Base-by-base conservation (phyloP, 53 echinoderm and acorn worm species). In the Crossaster papposus region DNA sequence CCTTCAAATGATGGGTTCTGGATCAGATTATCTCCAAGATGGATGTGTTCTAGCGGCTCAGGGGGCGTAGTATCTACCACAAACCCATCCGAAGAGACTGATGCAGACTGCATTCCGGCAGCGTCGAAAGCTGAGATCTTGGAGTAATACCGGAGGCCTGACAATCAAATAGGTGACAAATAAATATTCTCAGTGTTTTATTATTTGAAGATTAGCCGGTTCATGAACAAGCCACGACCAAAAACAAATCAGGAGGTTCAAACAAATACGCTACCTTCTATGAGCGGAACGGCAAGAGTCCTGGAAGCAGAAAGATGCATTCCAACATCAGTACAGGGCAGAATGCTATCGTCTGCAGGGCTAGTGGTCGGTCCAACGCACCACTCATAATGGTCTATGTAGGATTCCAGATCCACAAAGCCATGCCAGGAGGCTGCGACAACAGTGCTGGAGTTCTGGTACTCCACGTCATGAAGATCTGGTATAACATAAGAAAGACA, bases 351-450 rank as follows among this genome's bases (percentile, higher is more conserved):
- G 24, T 91, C 91, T n/a, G 44, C 3, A 78, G 79, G 70, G 20
- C 53, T 52, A 15, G 38, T 33, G n/a, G 86, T 78, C 31, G 13
- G 65, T 33, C 93, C 93, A 79, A 93, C 65, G 63, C 93, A 93
- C 86, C 86, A 93, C 74, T 86, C 81, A 58, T 80, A 80, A 55
- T 50, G 54, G 58, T 80, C 50, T 26, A 80, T 58, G 58, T 80
- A 80, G 55, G 93, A 93, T 64, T 93, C 90, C 32, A 90, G 79
- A 72, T 92, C 92, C 22, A 82, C 71, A 89, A 92, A 92, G 65
- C 92, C 92, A 28, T 89, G 90, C 93, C 93, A 93, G 6, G 93
- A 93, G 22, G 93, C 85, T 29, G 86, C 34, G 52, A 93, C 73
- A 18, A 86, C 2, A 0, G 63, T 37, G 30, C 90, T 90, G 80